A percentile compares a stretch with the other conserved stretches of the same genome.
These are phyloP conservation scores for Drosophila differens DNA, from an alignment of 2,888 invertebrate species.

Conservation along the genomic window DNA sequence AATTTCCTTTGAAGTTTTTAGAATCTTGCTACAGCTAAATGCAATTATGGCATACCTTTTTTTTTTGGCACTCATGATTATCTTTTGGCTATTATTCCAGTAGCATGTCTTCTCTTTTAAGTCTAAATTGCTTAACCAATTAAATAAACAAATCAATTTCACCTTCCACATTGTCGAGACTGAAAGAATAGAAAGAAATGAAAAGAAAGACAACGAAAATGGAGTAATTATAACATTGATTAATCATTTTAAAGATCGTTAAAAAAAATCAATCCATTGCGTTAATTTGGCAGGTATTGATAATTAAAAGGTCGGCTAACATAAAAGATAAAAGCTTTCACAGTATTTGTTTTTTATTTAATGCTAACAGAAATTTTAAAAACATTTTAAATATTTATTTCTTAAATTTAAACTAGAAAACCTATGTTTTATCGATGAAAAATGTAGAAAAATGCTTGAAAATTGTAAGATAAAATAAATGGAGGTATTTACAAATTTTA, in stretches of 20 bases:
- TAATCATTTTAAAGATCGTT: background rate
- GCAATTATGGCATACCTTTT: too few species aligned
- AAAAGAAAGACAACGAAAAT: background rate
- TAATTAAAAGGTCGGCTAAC: background rate
- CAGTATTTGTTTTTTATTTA: background rate
- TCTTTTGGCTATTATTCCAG: background rate
- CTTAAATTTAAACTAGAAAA: background rate
- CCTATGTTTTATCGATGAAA: too few species aligned
- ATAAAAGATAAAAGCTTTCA: background rate
- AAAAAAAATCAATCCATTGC: background rate
- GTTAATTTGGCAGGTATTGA: background rate
- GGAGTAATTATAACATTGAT: background rate
- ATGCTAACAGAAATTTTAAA: fast-evolving
- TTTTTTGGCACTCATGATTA: slow-evolving; percentile 5
- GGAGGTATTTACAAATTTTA: background rate
- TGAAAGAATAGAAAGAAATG: background rate
- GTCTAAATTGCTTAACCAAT: background rate
- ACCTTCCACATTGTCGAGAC: background rate
- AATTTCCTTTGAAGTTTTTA: background rate
- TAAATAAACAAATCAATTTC: background rate
- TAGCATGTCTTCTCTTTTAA: background rate
- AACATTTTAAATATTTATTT: background rate
- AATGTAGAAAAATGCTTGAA: too few species aligned
- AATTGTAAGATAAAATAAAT: too few species aligned
- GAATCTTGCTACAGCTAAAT: background rate